These are phyloP conservation scores for Takifugu flavidus DNA, from an alignment of 2,113 vertebrate genomes.

Conservation along the genomic window DNA sequence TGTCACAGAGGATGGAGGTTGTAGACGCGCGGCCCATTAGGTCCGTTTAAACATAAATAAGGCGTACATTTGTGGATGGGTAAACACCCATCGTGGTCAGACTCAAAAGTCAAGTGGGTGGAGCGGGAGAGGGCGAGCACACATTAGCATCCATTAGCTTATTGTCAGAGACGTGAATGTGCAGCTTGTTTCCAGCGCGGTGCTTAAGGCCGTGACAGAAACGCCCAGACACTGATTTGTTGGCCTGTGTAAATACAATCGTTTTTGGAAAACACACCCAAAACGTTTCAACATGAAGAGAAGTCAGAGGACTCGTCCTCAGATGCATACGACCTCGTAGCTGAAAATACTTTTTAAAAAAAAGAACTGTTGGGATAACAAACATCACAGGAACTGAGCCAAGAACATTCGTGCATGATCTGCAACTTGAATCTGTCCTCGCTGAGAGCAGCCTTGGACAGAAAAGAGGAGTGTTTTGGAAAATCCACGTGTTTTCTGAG, in stretches of 20 bases:
- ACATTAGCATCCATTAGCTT: slow-evolving; percentile 17
- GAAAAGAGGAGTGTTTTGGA: not conserved
- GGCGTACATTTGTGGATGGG: not conserved
- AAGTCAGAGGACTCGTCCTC: not conserved
- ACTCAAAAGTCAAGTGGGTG: slow-evolving; percentile 12
- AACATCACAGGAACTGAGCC: slow-evolving; percentile 22
- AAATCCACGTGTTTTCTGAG: not conserved
- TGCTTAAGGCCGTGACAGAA: slow-evolving; percentile 32
- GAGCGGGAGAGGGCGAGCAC: not conserved
- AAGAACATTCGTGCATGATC: slow-evolving; percentile 25
- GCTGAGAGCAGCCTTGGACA: slow-evolving; percentile 13
- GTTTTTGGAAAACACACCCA: slow-evolving; percentile 12
- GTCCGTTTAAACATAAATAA: slow-evolving; percentile 10
- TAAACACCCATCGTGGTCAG: slow-evolving; percentile 9
- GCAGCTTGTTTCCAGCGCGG: slow-evolving; percentile 19
- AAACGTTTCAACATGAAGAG: slow-evolving; percentile 8
- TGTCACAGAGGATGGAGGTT: slow-evolving; percentile 43
- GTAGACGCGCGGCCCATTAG: not conserved
- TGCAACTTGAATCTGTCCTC: slow-evolving; percentile 26
- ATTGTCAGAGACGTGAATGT: slow-evolving; percentile 4
- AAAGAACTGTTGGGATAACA: slow-evolving; percentile 19
- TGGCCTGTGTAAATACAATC: slow-evolving; percentile 2
- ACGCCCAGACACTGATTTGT: slow-evolving; percentile 33
- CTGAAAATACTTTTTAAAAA: not conserved
- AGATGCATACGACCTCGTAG: not conserved